These are phyloP conservation scores for Chelonoidis abingdonii DNA, from an alignment of 2,113 vertebrate species.

Conservation along the genomic window DNA sequence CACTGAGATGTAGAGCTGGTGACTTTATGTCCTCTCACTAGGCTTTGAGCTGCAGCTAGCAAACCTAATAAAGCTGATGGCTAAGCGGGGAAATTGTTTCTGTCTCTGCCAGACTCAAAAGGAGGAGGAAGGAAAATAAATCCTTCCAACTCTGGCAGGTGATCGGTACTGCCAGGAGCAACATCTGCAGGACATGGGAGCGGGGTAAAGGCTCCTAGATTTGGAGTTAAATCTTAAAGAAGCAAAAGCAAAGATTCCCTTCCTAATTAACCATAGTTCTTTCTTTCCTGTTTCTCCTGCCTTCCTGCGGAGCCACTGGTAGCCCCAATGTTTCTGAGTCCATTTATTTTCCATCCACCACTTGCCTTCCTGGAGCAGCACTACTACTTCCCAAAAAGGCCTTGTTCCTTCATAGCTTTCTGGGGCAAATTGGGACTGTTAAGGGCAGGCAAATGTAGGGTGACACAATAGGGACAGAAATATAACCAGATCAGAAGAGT, in stretches of 20 bases:
- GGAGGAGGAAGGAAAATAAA: not conserved
- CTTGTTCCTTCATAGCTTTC: slow-evolving; percentile 55
- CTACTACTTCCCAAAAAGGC: slow-evolving; percentile 35
- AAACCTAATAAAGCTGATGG: not conserved
- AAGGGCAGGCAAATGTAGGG: slow-evolving; percentile 60
- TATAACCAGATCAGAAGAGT: slow-evolving; percentile 69
- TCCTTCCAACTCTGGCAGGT: not conserved
- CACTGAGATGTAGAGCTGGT: not conserved
- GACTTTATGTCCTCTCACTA: not conserved
- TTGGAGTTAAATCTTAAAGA: not conserved
- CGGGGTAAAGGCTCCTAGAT: not conserved
- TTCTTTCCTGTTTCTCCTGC: not conserved
- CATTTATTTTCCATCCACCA: not conserved
- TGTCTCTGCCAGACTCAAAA: not conserved
- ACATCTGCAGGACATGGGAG: not conserved
- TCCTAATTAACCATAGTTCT: not conserved
- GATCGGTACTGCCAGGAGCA: not conserved
- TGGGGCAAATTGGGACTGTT: slow-evolving; percentile 24
- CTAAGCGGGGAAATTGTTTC: not conserved
- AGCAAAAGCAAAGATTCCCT: not conserved
- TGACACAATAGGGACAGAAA: slow-evolving; percentile 67
- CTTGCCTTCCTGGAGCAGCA: slow-evolving; percentile 29
- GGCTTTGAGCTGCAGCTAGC: not conserved
- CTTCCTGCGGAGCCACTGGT: slow-evolving; percentile 33
- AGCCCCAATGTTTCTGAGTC: slow-evolving; percentile 2